phyloP scores from a whole-genome alignment of 2,113 vertebrate species.

The Corynorhinus townsendii region DNA sequence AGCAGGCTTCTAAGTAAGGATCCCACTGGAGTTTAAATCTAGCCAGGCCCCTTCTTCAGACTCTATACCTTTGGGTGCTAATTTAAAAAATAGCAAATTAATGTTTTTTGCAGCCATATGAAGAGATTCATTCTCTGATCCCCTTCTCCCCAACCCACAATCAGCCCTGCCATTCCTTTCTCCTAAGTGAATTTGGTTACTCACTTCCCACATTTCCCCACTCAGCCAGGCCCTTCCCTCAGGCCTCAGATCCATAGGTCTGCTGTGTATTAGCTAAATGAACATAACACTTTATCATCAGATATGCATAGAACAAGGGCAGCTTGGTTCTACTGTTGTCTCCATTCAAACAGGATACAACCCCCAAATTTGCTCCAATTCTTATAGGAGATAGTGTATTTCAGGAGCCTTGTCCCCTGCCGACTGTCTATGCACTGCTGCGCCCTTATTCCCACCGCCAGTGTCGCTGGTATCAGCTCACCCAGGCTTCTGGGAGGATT shows the following conservation, averaged over 20 bases:
- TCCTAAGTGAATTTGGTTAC: neutral
- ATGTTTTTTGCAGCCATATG: neutral
- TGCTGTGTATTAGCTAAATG: neutral
- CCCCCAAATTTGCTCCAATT: neutral
- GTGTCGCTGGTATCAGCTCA: neutral
- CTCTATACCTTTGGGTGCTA: neutral
- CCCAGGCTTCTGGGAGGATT: neutral
- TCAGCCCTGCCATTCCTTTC: neutral
- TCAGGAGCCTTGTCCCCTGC: neutral
- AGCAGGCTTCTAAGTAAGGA: neutral
- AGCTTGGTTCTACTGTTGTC: neutral
- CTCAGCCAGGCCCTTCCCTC: neutral
- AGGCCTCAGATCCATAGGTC: neutral
- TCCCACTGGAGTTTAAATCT: neutral
- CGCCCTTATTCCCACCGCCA: neutral
- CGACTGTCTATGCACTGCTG: rapidly evolving
- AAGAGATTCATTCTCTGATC: neutral
- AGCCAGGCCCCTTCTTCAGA: neutral
- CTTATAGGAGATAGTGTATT: neutral
- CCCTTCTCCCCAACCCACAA: neutral
- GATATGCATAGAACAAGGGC: neutral
- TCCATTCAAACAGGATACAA: neutral
- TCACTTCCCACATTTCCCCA: neutral
- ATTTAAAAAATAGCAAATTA: neutral
- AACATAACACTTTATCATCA: neutral